Evolutionary conservation across 2,797 vertebrate genomes (phyloP), one percentile per base, ranked within the genome.

Genomic region (Xenopus petersii): DNA sequence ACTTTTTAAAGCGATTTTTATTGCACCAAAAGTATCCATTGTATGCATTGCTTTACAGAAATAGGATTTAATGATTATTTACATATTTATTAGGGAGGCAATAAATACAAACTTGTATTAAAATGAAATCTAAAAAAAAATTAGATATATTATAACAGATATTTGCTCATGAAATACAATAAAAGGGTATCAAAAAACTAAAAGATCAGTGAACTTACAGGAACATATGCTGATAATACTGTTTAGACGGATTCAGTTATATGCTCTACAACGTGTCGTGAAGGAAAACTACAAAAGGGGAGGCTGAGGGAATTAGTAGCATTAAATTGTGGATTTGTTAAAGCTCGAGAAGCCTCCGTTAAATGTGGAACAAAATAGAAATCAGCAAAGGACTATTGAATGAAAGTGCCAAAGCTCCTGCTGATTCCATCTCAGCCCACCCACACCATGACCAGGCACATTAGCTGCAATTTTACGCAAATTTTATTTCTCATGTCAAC

Each of bases 391-490:
- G 42, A 24, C 11, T 6, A 15, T 64, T 77, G 70, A 78, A 78
- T 78, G 60, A 33, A 58, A 17, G n/a, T 30, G 69, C 48, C 60
- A 48, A 42, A 30, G 33, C 33, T 56, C 46, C 67, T 64, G 17
- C 33, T 48, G 70, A 10, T 21, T 12, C 71, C 70, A 16, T 82
- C 70, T 2, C 42, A 33, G 65, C 64, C 71, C 69, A 42, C 80
- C 74, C 80, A 59, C 58, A 84, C 84, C 84, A 83, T 83, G 86
- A 85, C 84, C 80, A 80, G 80, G 74, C 75, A 46, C 79, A 87
- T 87, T 86, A 83, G 81, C 56, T 33, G 33, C 82, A 69, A 78
- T 82, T 83, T 82, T 83, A 81, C 81, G 81, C 83, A 81, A 81
- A 81, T 81, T 85, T 84, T 86, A 80, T 81, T 83, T 84, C 81